phyloP scores from a whole-genome alignment of 2,888 invertebrate genomes.

The Uropetala carovei region DNA sequence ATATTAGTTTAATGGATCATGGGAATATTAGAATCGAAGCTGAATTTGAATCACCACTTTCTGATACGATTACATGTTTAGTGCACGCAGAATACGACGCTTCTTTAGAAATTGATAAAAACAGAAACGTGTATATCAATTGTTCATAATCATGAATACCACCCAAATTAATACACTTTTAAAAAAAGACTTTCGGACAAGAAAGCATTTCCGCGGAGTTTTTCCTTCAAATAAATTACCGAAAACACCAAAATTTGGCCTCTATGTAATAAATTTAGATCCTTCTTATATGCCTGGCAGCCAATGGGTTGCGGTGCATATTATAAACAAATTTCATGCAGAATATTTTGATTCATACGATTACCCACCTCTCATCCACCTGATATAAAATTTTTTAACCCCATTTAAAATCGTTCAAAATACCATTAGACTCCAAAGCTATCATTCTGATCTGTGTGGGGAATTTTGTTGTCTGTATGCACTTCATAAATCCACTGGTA shows the following conservation, averaged over 20 bases:
- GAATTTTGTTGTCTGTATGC: background rate
- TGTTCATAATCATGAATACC: too few relatives aligned
- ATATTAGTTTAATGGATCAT: background rate
- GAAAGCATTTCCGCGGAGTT: too few relatives aligned
- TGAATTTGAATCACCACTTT: background rate
- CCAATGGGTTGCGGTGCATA: too few relatives aligned
- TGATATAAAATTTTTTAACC: background rate
- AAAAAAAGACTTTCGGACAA: too few relatives aligned
- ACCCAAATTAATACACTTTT: too few relatives aligned
- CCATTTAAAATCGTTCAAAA: too few relatives aligned
- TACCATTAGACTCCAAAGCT: background rate
- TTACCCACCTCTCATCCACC: background rate
- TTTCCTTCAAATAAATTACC: constrained; percentile 4
- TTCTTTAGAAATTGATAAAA: background rate
- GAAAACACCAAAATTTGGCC: background rate
- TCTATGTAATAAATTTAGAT: background rate
- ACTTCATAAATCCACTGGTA: background rate
- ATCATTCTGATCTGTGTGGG: background rate
- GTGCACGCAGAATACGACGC: background rate
- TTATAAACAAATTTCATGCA: too few relatives aligned
- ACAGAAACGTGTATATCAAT: too few relatives aligned
- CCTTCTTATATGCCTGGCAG: background rate
- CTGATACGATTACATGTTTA: background rate
- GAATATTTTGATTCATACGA: background rate
- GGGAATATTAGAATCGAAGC: background rate